These are phyloP conservation scores for Rhineura floridana DNA, from an alignment of 2,113 vertebrate species.

Conservation along the genomic window DNA sequence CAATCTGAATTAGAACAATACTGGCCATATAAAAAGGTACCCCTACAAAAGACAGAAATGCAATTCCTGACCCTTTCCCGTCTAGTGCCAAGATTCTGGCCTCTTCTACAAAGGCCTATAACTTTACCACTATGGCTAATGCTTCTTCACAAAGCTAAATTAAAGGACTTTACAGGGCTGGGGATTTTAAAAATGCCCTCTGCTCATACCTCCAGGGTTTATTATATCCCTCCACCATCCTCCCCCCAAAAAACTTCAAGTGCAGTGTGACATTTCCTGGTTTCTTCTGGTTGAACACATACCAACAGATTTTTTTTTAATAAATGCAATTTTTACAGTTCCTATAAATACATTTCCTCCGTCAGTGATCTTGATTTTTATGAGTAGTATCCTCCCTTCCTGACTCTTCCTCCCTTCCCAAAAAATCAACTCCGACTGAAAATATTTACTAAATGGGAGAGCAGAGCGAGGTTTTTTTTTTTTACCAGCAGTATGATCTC, in stretches of 20 bases:
- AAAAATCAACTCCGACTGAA: slow-evolving; percentile 67
- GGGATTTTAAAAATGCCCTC: slow-evolving; percentile 38
- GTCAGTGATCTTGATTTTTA: slow-evolving; percentile 59
- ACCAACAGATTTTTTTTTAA: slow-evolving; percentile 66
- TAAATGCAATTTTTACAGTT: slow-evolving; percentile 65
- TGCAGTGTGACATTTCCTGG: slow-evolving; percentile 55
- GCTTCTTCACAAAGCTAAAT: slow-evolving; percentile 26
- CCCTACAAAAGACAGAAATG: slow-evolving; percentile 73
- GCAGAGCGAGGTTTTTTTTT: slow-evolving; percentile 14
- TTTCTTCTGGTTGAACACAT: slow-evolving; percentile 68
- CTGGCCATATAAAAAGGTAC: slow-evolving; percentile 71
- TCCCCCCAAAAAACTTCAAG: slow-evolving; percentile 38
- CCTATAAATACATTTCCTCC: slow-evolving; percentile 63
- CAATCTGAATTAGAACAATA: slow-evolving; percentile 75
- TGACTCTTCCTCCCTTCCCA: slow-evolving; percentile 35
- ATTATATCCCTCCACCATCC: slow-evolving; percentile 13
- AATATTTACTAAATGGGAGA: slow-evolving; percentile 66
- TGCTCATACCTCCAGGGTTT: slow-evolving; percentile 46
- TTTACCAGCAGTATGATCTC: slow-evolving; percentile 62
- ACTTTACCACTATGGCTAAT: slow-evolving; percentile 1
- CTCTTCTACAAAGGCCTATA: slow-evolving; percentile 10
- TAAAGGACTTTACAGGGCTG: slow-evolving; percentile 25
- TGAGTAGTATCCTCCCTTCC: slow-evolving; percentile 57
- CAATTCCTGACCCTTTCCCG: slow-evolving; percentile 37
- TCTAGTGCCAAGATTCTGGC: slow-evolving; percentile 31